Evolutionary conservation across 1,140 invertebrate species (phyloP), one percentile per base, ranked within the genome.

Genomic region (Philaenus spumarius): DNA sequence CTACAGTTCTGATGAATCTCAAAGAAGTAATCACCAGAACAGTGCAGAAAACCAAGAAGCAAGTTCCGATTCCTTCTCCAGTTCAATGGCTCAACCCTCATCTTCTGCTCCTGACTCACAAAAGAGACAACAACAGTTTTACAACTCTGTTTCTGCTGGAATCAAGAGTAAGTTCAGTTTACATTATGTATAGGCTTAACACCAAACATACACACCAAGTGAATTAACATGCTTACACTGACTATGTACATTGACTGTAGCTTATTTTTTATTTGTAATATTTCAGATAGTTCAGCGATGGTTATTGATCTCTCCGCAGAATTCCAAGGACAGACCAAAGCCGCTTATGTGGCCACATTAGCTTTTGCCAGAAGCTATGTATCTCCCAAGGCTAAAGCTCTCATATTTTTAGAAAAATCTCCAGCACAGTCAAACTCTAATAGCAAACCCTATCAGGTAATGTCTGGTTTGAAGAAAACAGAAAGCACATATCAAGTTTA

Each of bases 221-320:
- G n/a, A n/a, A n/a, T n/a, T n/a, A n/a, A n/a, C n/a, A n/a, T n/a
- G n/a, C n/a, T n/a, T n/a, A n/a, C n/a, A n/a, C n/a, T n/a, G n/a
- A n/a, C n/a, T n/a, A n/a, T n/a, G n/a, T n/a, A n/a, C n/a, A n/a
- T n/a, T n/a, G n/a, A n/a, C n/a, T n/a, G n/a, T n/a, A n/a, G n/a
- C n/a, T n/a, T n/a, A n/a, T n/a, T n/a, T n/a, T 45, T 45, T n/a
- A n/a, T 23, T 23, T 20, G 1, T 54, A 39, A 20, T 17, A 39
- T 62, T 65, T 24, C 59, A 66, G 64, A 63, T 34, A 73, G 75
- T 40, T 71, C 65, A 30, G 75, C 77, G 1, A 52, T 67, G 37
- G 75, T 78, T 1, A 6, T 79, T 2, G 81, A 84, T 62, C 14
- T 80, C 2, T 71, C 73, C 26, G 64, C 79, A 1, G 59, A 75